These are phyloP conservation scores for Orthosia cruda DNA, from an alignment of 2,888 invertebrate species.

Conservation along the genomic window DNA sequence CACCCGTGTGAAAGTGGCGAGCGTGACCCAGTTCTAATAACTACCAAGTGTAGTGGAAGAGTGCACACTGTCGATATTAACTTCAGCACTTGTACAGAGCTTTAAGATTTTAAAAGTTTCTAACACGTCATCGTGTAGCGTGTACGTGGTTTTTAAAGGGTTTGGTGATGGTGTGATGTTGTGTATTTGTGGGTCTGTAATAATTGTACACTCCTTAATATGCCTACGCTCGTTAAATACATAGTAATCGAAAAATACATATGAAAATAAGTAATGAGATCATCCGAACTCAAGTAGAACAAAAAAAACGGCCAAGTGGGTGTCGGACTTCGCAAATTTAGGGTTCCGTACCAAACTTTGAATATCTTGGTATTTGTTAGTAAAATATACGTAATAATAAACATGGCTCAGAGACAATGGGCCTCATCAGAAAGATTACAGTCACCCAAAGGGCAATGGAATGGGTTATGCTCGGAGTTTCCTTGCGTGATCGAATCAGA, in stretches of 20 bases:
- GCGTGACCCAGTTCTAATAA: slow-evolving; percentile 64
- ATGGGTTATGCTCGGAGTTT: no score
- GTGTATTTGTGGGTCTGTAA: neutral
- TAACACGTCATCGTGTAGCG: slow-evolving; percentile 11
- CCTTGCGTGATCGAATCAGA: no score
- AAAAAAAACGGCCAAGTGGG: no score
- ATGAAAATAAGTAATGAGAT: neutral
- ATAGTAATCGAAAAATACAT: neutral
- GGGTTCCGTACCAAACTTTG: no score
- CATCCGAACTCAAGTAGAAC: no score
- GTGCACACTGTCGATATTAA: slow-evolving; percentile 56
- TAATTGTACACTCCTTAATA: neutral
- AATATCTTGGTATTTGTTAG: no score
- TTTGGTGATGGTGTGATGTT: neutral
- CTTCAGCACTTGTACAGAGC: neutral
- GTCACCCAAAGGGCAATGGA: no score
- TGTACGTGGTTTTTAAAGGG: neutral
- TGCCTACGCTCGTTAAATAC: neutral
- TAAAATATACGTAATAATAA: no score
- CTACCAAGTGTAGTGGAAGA: slow-evolving; percentile 40
- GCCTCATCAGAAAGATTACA: no score
- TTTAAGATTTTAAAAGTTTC: slow-evolving; percentile 53
- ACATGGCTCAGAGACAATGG: no score
- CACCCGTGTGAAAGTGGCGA: slow-evolving; percentile 43
- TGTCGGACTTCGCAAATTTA: no score